Base-by-base conservation (phyloP, 2,113 vertebrate species). In the Xyliphius kryptos region DNA sequence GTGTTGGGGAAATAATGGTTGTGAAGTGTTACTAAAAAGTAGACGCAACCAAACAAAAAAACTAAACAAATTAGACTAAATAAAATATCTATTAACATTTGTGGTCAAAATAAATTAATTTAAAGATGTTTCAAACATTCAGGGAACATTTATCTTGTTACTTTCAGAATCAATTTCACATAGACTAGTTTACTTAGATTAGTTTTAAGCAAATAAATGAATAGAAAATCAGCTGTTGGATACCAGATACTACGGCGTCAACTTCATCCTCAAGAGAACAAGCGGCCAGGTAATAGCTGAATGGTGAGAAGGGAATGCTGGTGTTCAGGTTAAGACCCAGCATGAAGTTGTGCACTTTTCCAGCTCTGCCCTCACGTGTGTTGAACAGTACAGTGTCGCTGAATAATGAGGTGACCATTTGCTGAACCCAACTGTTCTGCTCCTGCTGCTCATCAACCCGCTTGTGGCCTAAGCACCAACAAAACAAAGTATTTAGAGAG, bases 311-410 rank as follows among this genome's bases (percentile, higher is more conserved):
- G 0, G 91, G 91, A 14, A 91, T 87, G 38, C 77, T 88, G 4
- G 87, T 87, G 70, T 94, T 96, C 71, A 99, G 88, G 78, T 96
- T 97, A 65, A 98, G 77, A 26, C 95, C 94, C 82, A 98, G 63
- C 96, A 99, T 99, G 82, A 99, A 99, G 81, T 99, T 99, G 79
- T 98, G 92, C 50, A 98, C 95, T 80, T 99, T 99, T 13, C 96
- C 93, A 0, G 96, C 96, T 0, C 95, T 89, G 3, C 96, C 95
- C 78, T 97, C 94, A 53, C 96, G 82, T 1, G 94, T 97, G 72
- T 95, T 99, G 81, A 99, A 97, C 46, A 99, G 81, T 9, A 88
- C 11, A 0, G 89, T 91, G 16, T 97, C 94, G 1, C 94, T 88
- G 70, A 98, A 86, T 67, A 98, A 70, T 0, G 94, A 91, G 54